Conservation (phyloP, 1,140 invertebrate species). For the Apolygus lucorum region DNA sequence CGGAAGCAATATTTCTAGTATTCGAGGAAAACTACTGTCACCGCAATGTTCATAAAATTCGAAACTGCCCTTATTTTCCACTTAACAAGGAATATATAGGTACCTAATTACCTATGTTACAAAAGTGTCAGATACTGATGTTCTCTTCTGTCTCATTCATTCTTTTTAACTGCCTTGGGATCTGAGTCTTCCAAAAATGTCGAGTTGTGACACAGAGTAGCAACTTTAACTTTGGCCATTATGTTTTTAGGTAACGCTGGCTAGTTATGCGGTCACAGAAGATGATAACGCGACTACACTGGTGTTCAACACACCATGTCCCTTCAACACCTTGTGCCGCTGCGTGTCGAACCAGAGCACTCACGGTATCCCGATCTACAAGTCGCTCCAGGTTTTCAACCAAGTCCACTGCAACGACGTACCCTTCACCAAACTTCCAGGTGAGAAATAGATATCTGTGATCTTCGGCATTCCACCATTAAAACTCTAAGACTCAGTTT, state of each 20-base stretch:
- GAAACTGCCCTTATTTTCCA: too few relatives aligned
- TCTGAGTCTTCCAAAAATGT: background rate
- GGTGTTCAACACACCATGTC: conserved; percentile 6
- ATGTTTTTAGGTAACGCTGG: background rate
- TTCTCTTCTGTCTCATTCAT: background rate
- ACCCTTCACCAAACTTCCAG: conserved; percentile 21
- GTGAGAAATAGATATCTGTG: too few relatives aligned
- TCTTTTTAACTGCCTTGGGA: background rate
- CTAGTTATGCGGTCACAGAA: background rate
- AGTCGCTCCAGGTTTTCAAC: conserved; percentile 18
- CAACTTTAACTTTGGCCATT: background rate
- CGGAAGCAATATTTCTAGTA: too few relatives aligned
- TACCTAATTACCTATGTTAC: too few relatives aligned
- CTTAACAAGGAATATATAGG: too few relatives aligned
- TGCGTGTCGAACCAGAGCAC: conserved; percentile 7
- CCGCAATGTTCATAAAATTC: too few relatives aligned
- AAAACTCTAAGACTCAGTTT: too few relatives aligned
- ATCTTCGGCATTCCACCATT: too few relatives aligned
- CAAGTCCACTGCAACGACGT: conserved; percentile 15
- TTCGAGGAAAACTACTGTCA: too few relatives aligned
- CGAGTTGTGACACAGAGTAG: background rate
- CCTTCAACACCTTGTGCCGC: conserved; percentile 22
- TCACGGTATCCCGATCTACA: conserved; percentile 17
- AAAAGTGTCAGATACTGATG: background rate
- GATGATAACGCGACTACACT: background rate